A percentile compares a stretch with the other conserved stretches of the same genome.
phyloP scores from a whole-genome alignment of 2,113 vertebrate species.

The Bungarus multicinctus region DNA sequence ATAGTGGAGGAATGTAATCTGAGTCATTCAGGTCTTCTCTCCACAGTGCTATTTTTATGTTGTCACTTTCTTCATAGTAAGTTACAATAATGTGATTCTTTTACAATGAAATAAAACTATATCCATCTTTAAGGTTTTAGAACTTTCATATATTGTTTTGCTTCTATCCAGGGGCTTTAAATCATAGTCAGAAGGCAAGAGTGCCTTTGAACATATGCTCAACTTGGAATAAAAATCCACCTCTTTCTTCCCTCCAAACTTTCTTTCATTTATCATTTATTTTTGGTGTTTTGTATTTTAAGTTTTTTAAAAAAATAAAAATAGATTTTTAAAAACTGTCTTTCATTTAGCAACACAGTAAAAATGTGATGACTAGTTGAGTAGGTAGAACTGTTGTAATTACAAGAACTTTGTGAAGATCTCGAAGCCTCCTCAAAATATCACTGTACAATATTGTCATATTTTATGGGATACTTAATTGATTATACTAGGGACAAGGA shows the following conservation, averaged over 20 bases:
- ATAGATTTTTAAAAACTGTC: neutral
- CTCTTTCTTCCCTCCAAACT: neutral
- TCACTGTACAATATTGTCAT: neutral
- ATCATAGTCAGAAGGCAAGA: neutral
- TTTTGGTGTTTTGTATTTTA: neutral
- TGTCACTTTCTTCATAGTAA: neutral
- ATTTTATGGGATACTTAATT: neutral
- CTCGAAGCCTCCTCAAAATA: neutral
- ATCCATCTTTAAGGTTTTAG: neutral
- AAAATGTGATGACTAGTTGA: neutral
- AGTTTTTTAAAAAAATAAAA: neutral
- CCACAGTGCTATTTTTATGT: neutral
- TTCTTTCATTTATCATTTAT: neutral
- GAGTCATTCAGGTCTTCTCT: neutral
- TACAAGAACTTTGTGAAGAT: neutral
- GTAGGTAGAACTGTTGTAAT: neutral
- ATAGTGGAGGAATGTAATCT: neutral
- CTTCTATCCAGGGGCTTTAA: neutral
- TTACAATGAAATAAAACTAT: neutral
- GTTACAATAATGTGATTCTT: neutral
- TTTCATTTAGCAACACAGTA: neutral
- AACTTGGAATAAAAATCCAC: neutral
- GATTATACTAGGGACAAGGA: neutral
- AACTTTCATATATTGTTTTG: neutral
- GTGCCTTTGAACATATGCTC: neutral